phyloP scores from a whole-genome alignment of 1,140 invertebrate species.

The Druon quercuslanigerum region DNA sequence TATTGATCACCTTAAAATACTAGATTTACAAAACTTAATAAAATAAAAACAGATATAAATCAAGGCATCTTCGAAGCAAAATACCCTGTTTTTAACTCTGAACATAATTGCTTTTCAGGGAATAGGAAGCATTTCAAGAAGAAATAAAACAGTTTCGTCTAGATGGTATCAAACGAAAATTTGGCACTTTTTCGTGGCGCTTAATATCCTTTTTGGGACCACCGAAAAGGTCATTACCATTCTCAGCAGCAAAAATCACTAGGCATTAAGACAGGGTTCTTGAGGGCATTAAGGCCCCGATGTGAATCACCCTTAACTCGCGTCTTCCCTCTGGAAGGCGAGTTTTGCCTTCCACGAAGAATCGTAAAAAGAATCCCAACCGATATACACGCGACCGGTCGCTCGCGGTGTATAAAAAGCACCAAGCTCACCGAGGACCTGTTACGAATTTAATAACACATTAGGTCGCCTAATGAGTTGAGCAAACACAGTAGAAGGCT shows the following conservation, averaged over 20 bases:
- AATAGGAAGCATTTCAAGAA: neutral
- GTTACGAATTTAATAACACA: conserved; percentile 51
- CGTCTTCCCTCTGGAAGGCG: neutral
- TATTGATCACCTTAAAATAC: too few species aligned
- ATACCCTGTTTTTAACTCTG: neutral
- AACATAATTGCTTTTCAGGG: conserved; percentile 11
- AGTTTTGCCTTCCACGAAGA: conserved; percentile 37
- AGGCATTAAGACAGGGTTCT: neutral
- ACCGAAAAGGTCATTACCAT: conserved; percentile 24
- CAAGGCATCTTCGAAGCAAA: too few species aligned
- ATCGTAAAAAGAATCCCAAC: conserved; percentile 40
- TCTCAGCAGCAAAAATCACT: conserved; percentile 20
- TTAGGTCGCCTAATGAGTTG: conserved; percentile 50
- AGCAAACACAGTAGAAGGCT: conserved; percentile 40
- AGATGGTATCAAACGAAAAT: conserved; percentile 6
- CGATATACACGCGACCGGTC: conserved; percentile 33
- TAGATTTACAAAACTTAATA: too few species aligned
- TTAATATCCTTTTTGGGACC: conserved; percentile 26
- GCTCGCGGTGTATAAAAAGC: conserved; percentile 34
- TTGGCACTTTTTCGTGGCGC: neutral
- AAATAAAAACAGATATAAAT: too few species aligned
- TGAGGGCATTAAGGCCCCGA: conserved; percentile 7
- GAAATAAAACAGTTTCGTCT: neutral
- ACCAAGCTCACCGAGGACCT: conserved; percentile 37
- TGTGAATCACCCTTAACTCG: conserved; percentile 20